Percentiles rank a stretch among this genome's conserved stretches.
Conservation (phyloP, 2,888 invertebrate genomes). For the Microctonus brassicae region DNA sequence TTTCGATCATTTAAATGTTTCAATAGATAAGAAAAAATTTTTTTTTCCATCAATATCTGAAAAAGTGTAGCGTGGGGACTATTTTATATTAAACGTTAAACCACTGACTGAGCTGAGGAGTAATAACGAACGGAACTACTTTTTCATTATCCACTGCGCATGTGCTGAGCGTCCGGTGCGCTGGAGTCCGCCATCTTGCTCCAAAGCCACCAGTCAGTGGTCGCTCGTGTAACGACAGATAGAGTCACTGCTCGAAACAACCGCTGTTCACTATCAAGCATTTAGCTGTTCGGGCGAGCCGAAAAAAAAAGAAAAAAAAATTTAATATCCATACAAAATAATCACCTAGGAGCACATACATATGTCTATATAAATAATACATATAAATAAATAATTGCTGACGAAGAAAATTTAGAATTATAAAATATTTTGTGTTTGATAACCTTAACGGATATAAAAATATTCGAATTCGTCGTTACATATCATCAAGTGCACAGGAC, state of each 20-base stretch:
- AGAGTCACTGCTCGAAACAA: slow-evolving; percentile 46
- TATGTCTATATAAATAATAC: slow-evolving; percentile 11
- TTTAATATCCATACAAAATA: background rate
- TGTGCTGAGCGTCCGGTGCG: slow-evolving; percentile 48
- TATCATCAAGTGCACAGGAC: background rate
- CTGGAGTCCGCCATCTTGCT: slow-evolving; percentile 62
- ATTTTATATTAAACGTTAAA: slow-evolving; percentile 15
- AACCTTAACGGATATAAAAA: slow-evolving; percentile 3
- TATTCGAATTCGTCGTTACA: background rate
- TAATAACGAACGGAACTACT: slow-evolving; percentile 41
- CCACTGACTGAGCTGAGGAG: background rate
- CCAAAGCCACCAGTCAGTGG: slow-evolving; percentile 61
- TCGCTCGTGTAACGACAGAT: slow-evolving; percentile 60
- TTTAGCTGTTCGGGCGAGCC: slow-evolving; percentile 27
- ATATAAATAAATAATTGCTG: slow-evolving; percentile 17
- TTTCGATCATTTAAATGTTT: background rate
- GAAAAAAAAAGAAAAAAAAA: background rate
- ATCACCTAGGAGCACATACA: slow-evolving; percentile 15
- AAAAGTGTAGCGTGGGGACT: slow-evolving; percentile 1
- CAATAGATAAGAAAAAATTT: background rate
- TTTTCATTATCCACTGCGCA: slow-evolving; percentile 47
- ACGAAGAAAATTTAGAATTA: background rate
- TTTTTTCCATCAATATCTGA: background rate
- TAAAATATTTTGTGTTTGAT: slow-evolving; percentile 22
- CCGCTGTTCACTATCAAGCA: slow-evolving; percentile 44